Conservation (phyloP, 2,888 invertebrate genomes). For the Ctenicera cuprea region DNA sequence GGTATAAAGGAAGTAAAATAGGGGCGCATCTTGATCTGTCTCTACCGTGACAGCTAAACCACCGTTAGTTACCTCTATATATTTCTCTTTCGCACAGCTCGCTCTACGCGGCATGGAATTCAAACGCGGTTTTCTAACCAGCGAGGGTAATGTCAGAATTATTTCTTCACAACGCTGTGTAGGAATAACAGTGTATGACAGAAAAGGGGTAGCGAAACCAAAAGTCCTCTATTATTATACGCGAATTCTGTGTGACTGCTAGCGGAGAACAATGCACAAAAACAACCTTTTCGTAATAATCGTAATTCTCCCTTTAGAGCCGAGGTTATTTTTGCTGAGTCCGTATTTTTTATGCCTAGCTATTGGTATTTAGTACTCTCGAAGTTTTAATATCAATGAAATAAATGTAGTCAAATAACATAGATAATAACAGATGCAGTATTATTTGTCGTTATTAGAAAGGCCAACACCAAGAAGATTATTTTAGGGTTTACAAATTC, state of each 20-base stretch:
- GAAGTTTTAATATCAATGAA: slow-evolving; percentile 5
- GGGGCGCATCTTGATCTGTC: slow-evolving; percentile 27
- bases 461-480: slow-evolving; percentile 7
- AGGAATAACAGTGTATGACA: slow-evolving; percentile 27
- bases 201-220: slow-evolving; percentile 21
- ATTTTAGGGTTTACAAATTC: slow-evolving; percentile 28
- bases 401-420: background rate
- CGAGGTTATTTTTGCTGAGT: slow-evolving; percentile 21
- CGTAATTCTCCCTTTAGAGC: slow-evolving; percentile 22
- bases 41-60: slow-evolving; percentile 26
- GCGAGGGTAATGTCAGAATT: slow-evolving; percentile 36
- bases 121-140: slow-evolving; percentile 34
- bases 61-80: slow-evolving; percentile 41
- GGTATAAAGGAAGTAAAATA: slow-evolving; percentile 32
- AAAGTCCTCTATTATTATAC: slow-evolving; percentile 25
- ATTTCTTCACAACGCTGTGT: slow-evolving; percentile 32
- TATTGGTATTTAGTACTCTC: slow-evolving; percentile 10
- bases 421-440: background rate
- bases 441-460: background rate
- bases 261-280: slow-evolving; percentile 20
- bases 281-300: slow-evolving; percentile 26
- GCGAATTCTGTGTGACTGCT: slow-evolving; percentile 19
- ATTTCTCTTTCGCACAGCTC: slow-evolving; percentile 17
- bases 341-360: slow-evolving; percentile 9
- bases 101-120: slow-evolving; percentile 20